Evolutionary conservation across 1,140 invertebrate genomes (phyloP), one percentile per base, ranked within the genome.

Genomic region (Heliconius nattereri): DNA sequence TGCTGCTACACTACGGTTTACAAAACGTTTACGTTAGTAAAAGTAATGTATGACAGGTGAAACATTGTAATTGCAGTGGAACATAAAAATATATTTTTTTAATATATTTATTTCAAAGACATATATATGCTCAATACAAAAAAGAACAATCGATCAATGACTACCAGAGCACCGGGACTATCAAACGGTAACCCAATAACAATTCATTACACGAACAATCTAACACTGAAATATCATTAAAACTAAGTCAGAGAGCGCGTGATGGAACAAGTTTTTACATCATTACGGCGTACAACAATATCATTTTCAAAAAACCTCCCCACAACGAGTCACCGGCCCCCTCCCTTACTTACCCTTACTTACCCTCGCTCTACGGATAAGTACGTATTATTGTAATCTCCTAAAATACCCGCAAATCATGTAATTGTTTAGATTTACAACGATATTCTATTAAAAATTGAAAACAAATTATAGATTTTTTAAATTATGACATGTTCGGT

Each of bases 221-320:
- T 37, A 66, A 66, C 60, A 26, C 76, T 45, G 35, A 72, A 77
- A 77, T 77, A 77, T 77, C 45, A 77, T 72, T 72, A 77, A 77
- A 77, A 72, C 76, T 71, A 72, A 76, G 70, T 72, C 71, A 26
- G 26, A 66, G 60, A 66, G 60, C 29, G 60, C 60, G 71, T 26
- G 57, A 40, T 57, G n/a, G 49, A 78, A 49, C 75, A 80, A 80
- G 75, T 85, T 81, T 81, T 85, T 86, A 85, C 87, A 83, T 87
- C 85, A 85, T 86, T 88, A 88, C 85, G 78, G 80, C 74, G 77
- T 80, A 86, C 87, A 90, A 90, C 87, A 87, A 88, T 90, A 90
- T 90, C 88, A 84, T 86, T 90, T 90, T 88, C 88, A 87, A 87
- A 88, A 87, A 86, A 83, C 84, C 81, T 81, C 84, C 80, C 81